A percentile compares a stretch with the other conserved stretches of the same genome.
phyloP scores from a whole-genome alignment of 2,888 invertebrate species.

The Rugalucina vietnamica region DNA sequence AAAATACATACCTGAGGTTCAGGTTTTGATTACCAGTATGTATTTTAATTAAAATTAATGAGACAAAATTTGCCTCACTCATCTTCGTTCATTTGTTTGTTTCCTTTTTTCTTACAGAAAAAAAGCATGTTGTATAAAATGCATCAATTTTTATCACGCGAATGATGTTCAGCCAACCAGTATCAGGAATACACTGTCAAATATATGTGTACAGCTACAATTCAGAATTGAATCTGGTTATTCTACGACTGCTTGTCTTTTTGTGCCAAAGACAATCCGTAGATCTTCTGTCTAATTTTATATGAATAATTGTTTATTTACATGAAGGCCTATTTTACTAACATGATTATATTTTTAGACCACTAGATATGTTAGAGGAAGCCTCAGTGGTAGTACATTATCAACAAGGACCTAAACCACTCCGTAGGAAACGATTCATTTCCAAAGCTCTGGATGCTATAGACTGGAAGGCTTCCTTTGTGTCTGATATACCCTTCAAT shows the following conservation, averaged over 20 bases:
- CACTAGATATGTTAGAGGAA: constrained; percentile 57
- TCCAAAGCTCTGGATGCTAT: constrained; percentile 46
- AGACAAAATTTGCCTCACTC: too few species aligned
- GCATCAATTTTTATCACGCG: too few species aligned
- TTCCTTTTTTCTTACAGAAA: too few species aligned
- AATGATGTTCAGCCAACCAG: too few species aligned
- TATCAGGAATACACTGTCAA: neutral
- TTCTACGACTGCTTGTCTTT: too few species aligned
- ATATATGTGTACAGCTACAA: neutral
- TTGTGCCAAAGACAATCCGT: too few species aligned
- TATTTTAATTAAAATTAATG: too few species aligned
- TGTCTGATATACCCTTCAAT: constrained; percentile 52
- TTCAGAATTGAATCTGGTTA: neutral
- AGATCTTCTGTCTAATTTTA: neutral
- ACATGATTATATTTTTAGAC: constrained; percentile 25
- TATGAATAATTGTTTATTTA: neutral
- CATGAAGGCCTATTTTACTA: neutral
- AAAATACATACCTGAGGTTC: too few species aligned
- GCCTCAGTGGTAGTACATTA: constrained; percentile 54
- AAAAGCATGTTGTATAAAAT: too few species aligned
- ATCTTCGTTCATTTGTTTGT: too few species aligned
- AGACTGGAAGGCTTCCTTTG: constrained; percentile 52
- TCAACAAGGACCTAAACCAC: constrained; percentile 42
- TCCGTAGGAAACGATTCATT: constrained; percentile 43
- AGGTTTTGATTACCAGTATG: too few species aligned